Conservation (phyloP, 1,140 invertebrate genomes). For the Choristoneura fumiferana region DNA sequence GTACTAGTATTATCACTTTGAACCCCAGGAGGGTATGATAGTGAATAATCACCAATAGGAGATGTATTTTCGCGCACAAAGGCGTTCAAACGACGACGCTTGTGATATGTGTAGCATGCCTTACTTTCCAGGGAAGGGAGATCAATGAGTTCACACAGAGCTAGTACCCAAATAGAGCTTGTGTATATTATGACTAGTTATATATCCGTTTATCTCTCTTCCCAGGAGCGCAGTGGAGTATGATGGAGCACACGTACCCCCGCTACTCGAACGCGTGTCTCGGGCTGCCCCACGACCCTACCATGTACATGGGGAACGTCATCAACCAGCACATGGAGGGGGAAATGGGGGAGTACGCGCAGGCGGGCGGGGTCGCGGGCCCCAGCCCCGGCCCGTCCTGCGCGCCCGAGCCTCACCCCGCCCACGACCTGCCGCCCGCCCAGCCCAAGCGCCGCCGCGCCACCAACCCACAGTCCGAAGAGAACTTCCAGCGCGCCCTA, state of each 20-base stretch:
- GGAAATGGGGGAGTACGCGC: slow-evolving; percentile 50
- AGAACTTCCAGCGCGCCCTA: slow-evolving; percentile 87
- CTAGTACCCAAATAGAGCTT: not conserved
- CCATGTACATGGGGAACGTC: slow-evolving; percentile 61
- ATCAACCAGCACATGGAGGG: slow-evolving; percentile 47
- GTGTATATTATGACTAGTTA: slow-evolving; percentile 26
- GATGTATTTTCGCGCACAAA: no score
- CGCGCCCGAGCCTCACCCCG: slow-evolving; percentile 27
- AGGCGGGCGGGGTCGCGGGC: slow-evolving; percentile 49
- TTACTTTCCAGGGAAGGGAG: slow-evolving; percentile 74
- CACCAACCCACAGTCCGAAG: slow-evolving; percentile 85
- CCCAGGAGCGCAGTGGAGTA: slow-evolving; percentile 72
- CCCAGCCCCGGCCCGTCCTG: slow-evolving; percentile 38
- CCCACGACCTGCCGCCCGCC: slow-evolving; percentile 22
- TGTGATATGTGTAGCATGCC: slow-evolving; percentile 27
- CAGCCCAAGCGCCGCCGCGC: slow-evolving; percentile 46
- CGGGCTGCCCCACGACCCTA: slow-evolving; percentile 46
- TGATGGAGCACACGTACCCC: slow-evolving; percentile 69
- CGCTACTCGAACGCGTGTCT: slow-evolving; percentile 61
- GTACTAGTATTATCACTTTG: no score
- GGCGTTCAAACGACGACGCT: no score
- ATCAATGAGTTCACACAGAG: slow-evolving; percentile 56
- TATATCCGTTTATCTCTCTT: slow-evolving; percentile 76
- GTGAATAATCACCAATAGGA: no score
- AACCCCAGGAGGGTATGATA: no score